Evolutionary conservation across 35 echinoderm and acorn worm species (phyloP).

Genomic region (Ophiothrix spiculata): DNA sequence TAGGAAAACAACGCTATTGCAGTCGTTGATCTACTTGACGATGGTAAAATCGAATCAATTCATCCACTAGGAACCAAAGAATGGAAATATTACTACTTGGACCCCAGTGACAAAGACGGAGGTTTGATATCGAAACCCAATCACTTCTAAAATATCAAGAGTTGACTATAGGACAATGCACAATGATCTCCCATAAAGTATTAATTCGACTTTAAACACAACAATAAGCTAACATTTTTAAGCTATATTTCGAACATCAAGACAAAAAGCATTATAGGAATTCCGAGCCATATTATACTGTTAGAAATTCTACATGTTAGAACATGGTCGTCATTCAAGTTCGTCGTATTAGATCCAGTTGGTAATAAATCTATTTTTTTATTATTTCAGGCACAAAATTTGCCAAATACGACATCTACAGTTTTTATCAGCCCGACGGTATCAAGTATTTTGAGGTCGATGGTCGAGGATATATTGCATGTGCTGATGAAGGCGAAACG

Average conservation of each 20-base stretch:
- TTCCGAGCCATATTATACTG: no score
- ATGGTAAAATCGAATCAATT: slow-evolving; percentile 46
- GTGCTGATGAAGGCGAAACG: slow-evolving; percentile 80
- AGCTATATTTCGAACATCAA: no score
- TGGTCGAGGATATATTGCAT: slow-evolving; percentile 65
- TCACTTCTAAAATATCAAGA: no score
- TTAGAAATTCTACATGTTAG: no score
- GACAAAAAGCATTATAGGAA: no score
- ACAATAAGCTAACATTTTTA: no score
- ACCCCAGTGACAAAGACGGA: slow-evolving; percentile 68
- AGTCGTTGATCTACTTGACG: slow-evolving; percentile 53
- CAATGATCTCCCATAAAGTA: no score
- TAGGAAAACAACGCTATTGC: slow-evolving; percentile 90
- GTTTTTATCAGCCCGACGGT: slow-evolving; percentile 82
- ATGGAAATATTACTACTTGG: slow-evolving; percentile 34
- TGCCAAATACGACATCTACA: slow-evolving; percentile 60
- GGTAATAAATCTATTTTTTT: no score
- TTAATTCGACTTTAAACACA: no score
- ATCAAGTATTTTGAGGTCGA: slow-evolving; percentile 66
- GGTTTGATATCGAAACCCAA: slow-evolving; percentile 28
- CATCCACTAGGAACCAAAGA: slow-evolving; percentile 61
- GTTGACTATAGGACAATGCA: no score
- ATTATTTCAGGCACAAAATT: slow-evolving; percentile 70
- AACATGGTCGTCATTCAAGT: no score
- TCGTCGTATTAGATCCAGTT: no score